Evolutionary conservation across 2,113 vertebrate genomes (phyloP).

Genomic region (Poecile atricapillus): DNA sequence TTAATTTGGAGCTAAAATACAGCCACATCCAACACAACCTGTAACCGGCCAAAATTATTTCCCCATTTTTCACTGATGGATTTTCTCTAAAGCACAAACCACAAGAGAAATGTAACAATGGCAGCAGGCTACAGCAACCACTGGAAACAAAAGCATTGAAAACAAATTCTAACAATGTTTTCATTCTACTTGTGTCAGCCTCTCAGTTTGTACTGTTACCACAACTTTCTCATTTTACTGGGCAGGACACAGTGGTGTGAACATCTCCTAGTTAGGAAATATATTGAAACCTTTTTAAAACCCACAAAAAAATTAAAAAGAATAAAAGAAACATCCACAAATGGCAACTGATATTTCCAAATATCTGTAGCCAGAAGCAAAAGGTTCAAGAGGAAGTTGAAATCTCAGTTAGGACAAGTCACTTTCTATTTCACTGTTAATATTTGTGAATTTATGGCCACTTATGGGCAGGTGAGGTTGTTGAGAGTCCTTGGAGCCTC

Average conservation of each 20-base stretch:
- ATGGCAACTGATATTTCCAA: not conserved
- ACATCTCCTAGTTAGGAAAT: not conserved
- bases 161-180: not conserved
- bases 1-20: not conserved
- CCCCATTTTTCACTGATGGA: not conserved
- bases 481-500: not conserved
- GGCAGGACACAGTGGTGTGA: not conserved
- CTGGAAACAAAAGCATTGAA: not conserved
- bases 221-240: not conserved
- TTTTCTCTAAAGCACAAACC: constrained; percentile 38
- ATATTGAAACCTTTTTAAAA: not conserved
- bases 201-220: not conserved
- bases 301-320: no score
- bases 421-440: not conserved
- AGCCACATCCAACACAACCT: not conserved
- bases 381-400: not conserved
- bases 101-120: not conserved
- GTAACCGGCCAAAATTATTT: not conserved
- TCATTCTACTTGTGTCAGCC: not conserved
- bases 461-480: not conserved
- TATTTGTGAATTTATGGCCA: not conserved
- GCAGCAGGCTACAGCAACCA: not conserved
- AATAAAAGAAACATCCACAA: not conserved
- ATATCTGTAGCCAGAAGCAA: not conserved
- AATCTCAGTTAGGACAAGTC: not conserved